phyloP scores from a whole-genome alignment of 2,113 vertebrate species.

The Chelonoidis abingdonii region DNA sequence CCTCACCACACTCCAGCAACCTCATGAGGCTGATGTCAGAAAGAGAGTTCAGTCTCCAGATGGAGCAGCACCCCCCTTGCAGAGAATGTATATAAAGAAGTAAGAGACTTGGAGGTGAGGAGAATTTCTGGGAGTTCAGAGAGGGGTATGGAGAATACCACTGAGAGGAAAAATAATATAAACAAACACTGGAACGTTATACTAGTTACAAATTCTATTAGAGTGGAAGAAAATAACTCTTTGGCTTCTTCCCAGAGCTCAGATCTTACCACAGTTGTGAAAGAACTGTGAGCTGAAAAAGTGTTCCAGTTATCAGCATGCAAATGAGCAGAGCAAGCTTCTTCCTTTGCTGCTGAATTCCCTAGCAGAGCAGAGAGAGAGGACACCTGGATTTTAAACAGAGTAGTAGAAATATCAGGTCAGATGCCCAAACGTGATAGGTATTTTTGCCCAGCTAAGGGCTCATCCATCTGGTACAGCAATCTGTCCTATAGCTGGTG shows the following conservation, averaged over 20 bases:
- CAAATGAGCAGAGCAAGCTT: constrained; percentile 14
- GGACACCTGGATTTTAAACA: constrained; percentile 23
- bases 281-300: constrained; percentile 31
- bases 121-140: background rate
- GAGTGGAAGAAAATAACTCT: background rate
- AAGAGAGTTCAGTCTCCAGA: background rate
- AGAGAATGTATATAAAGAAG: background rate
- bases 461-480: background rate
- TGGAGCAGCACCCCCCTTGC: background rate
- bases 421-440: background rate
- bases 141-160: too few relatives aligned
- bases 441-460: background rate
- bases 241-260: background rate
- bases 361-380: background rate
- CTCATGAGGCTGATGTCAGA: background rate
- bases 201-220: background rate
- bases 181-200: background rate
- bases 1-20: background rate
- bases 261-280: background rate
- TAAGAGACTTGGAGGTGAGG: background rate
- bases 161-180: background rate
- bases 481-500: background rate
- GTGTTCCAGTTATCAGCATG: constrained; percentile 46
- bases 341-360: constrained; percentile 36
- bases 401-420: constrained; percentile 16